Base-by-base conservation (phyloP, 2,888 invertebrate genomes). In the Mythimna albipuncta region DNA sequence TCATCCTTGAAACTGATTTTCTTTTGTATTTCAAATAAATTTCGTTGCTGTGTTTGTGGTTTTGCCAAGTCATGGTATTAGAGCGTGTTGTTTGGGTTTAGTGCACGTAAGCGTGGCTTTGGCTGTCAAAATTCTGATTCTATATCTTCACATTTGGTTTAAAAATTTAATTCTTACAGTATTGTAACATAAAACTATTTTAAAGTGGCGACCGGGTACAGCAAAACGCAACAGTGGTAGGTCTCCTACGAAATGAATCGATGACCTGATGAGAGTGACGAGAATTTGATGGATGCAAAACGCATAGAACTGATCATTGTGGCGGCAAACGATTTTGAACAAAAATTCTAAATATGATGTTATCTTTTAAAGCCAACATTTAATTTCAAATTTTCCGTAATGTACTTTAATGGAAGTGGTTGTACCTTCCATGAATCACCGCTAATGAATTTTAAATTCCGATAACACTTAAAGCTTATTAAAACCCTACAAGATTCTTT, bases 1-100 rank as follows among this genome's bases (percentile, higher is more conserved):
- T 75, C 82, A 84, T 89, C 85, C 83, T 85, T 88, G 9, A 69
- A 69, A 87, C 87, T 76, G 81, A 85, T 88, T 89, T 83, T 79
- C 84, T 72, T 78, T 78, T 81, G 72, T 84, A 77, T 87, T 86
- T 82, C 71, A 69, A 84, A 81, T 84, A 72, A 66, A 86, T 86
- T 85, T 72, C 63, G 72, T 83, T 85, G 61, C 55, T 72, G 35
- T 64, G 73, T 80, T 71, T 84, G 69, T 79, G 21, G 67, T 73
- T 78, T 71, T 80, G 76, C 66, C 58, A 63, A 41, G 35, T 74
- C 69, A 72, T 81, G 83, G 86, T 62, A 83, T 84, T 83, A 63
- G 54, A 83, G 71, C 77, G 72, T 72, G 19, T 11, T 7, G n/a
- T 66, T 75, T 59, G 58, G 32, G 59, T 55, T 7, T 26, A n/a